Evolutionary conservation across 1,140 invertebrate species (phyloP).

Genomic region (Ceratosolen fusciceps): DNA sequence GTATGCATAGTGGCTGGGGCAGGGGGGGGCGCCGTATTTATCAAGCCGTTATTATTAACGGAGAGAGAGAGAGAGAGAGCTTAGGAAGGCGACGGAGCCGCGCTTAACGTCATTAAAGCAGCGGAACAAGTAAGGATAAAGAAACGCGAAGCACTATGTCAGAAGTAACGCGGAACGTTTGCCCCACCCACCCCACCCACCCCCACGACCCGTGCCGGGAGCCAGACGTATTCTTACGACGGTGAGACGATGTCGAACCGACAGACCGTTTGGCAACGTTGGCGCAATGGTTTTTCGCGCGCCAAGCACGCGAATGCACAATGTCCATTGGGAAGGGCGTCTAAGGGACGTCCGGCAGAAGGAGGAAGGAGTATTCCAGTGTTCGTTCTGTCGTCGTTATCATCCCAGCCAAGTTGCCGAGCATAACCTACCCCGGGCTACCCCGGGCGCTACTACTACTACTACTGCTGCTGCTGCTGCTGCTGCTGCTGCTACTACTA

Average conservation of each 20-base stretch:
- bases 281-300: not conserved
- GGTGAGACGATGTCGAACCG: not conserved
- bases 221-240: not conserved
- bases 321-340: no score
- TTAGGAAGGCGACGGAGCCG: not conserved
- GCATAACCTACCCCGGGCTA: no score
- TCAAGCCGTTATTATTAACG: not conserved
- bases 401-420: no score
- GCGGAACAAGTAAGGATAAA: not conserved
- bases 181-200: no score
- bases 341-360: no score
- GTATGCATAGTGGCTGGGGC: no score
- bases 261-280: not conserved
- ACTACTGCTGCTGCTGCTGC: no score
- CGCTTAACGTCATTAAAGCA: not conserved
- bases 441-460: no score
- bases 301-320: no score
- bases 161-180: not conserved
- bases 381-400: not conserved
- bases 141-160: not conserved
- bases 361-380: no score
- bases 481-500: no score
- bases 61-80: no score
- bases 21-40: not conserved
- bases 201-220: not conserved